Evolutionary conservation across 2,888 invertebrate species (phyloP).

Genomic region (Prenolepis imparis): DNA sequence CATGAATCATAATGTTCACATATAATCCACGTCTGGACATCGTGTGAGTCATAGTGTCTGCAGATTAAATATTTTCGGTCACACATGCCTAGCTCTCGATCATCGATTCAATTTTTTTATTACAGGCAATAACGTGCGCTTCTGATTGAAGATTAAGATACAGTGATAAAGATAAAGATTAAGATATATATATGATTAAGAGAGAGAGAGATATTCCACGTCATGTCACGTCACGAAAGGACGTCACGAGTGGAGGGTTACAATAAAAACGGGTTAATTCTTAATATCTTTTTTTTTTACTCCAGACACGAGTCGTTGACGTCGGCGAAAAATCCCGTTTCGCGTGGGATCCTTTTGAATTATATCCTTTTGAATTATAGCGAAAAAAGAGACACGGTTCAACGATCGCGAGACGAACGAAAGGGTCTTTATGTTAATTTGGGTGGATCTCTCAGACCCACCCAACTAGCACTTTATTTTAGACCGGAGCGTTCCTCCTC

Average conservation of each 20-base stretch:
- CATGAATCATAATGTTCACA: neutral
- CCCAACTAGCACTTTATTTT: slow-evolving; percentile 24
- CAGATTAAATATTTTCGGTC: slow-evolving; percentile 16
- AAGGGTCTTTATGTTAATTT: slow-evolving; percentile 40
- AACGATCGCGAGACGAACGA: slow-evolving; percentile 27
- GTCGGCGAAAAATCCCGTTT: slow-evolving; percentile 25
- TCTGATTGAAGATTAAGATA: too few species aligned
- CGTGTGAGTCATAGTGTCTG: neutral
- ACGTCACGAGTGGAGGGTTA: neutral
- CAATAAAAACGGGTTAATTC: neutral
- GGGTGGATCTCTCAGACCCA: slow-evolving; percentile 11
- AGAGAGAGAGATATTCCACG: too few species aligned
- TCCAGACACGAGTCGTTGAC: neutral
- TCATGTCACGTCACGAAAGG: neutral
- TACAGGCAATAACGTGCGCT: too few species aligned
- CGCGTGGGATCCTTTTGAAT: slow-evolving; percentile 25
- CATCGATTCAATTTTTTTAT: neutral
- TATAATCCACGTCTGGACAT: neutral
- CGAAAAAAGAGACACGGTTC: slow-evolving; percentile 18
- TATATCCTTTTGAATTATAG: slow-evolving; percentile 36
- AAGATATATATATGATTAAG: too few species aligned
- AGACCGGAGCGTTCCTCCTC: neutral
- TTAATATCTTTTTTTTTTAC: neutral
- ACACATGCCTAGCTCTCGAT: slow-evolving; percentile 2
- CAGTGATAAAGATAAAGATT: too few species aligned